Evolutionary conservation across 2,888 invertebrate species (phyloP).

Genomic region (Caenorhabditis sulstoni): DNA sequence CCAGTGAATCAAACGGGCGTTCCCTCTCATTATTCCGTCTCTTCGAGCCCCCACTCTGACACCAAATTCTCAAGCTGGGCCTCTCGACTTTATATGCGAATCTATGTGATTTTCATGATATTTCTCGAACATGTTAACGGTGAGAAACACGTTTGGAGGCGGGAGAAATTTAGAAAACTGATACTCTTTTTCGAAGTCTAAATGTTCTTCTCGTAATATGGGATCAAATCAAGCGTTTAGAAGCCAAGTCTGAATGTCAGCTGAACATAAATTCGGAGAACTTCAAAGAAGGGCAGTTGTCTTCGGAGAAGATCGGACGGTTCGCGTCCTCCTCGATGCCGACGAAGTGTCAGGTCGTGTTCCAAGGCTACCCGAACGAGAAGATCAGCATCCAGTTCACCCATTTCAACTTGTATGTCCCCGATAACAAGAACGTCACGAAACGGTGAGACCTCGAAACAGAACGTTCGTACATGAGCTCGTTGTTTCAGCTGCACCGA

Average conservation of each 20-base stretch:
- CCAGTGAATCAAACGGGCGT: conserved; percentile 16
- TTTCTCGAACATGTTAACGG: conserved; percentile 39
- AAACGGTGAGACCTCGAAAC: conserved; percentile 48
- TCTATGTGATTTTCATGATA: conserved; percentile 48
- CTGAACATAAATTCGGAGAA: conserved; percentile 61
- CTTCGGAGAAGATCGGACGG: conserved; percentile 57
- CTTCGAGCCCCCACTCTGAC: conserved; percentile 10
- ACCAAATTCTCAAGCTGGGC: conserved; percentile 19
- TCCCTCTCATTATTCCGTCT: conserved; percentile 8
- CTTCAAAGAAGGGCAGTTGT: conserved; percentile 59
- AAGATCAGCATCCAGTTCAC: conserved; percentile 75
- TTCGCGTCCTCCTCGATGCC: conserved; percentile 52
- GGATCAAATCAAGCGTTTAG: conserved; percentile 16
- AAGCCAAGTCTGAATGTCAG: conserved; percentile 58
- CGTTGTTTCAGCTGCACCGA: conserved; percentile 85
- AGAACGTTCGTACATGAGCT: no score
- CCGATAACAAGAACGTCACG: conserved; percentile 62
- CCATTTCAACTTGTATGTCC: conserved; percentile 77
- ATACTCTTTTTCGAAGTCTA: no score
- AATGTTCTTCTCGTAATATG: no score
- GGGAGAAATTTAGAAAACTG: no score
- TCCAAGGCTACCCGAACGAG: conserved; percentile 74
- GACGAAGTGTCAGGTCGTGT: conserved; percentile 62
- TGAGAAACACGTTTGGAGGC: neutral
- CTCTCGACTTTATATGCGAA: conserved; percentile 40